Conservation (phyloP, 2,113 vertebrate genomes). For the Phycodurus eques region DNA sequence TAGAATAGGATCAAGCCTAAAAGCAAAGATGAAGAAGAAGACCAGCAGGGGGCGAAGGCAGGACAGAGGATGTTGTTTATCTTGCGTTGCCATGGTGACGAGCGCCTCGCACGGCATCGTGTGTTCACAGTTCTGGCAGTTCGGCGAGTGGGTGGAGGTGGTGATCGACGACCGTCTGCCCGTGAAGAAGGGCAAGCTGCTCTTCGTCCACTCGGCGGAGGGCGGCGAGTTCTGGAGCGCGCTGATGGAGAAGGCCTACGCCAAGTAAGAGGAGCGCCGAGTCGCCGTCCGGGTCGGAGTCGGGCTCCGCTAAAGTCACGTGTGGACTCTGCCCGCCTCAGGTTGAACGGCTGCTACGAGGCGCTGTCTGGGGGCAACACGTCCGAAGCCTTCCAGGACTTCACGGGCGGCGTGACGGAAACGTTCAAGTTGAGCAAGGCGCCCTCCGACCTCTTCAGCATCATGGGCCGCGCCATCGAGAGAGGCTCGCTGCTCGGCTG, state of each 20-base stretch:
- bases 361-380: constrained; percentile 90
- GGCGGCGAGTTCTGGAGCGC: constrained; percentile 77
- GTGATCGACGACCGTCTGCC: constrained; percentile 77
- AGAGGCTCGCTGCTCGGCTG: constrained; percentile 90
- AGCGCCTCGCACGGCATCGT: not conserved
- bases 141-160: constrained; percentile 76
- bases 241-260: constrained; percentile 76
- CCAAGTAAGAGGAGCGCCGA: constrained; percentile 62
- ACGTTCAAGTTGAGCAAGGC: constrained; percentile 84
- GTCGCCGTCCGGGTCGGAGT: not conserved
- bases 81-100: not conserved
- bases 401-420: constrained; percentile 91
- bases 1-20: too few species aligned
- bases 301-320: not conserved
- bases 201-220: constrained; percentile 75
- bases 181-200: constrained; percentile 71
- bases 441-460: constrained; percentile 80
- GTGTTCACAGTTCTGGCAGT: constrained; percentile 74
- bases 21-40: too few species aligned
- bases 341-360: constrained; percentile 89
- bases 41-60: too few species aligned
- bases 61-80: too few species aligned
- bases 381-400: constrained; percentile 92
- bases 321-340: constrained; percentile 41
- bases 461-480: constrained; percentile 86